Base-by-base conservation (phyloP, 2,113 vertebrate genomes). In the Neodontobutis hainanensis region DNA sequence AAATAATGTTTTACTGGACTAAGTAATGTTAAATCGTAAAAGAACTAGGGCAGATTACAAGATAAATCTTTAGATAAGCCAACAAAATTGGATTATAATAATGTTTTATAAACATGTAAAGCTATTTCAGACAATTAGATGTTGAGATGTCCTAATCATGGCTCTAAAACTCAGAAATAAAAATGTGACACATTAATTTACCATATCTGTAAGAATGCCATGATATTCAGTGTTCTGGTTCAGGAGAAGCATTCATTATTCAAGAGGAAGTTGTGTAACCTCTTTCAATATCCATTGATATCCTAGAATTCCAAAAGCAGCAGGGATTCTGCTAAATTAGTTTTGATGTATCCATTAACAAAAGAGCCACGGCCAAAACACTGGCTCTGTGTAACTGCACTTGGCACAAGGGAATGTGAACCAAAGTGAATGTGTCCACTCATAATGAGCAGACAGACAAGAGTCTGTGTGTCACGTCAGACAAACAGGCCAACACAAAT, bases 221-320 rank as follows among this genome's bases (percentile, higher is more conserved):
- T 4, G 1, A 11, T 11, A 46, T 11, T 11, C 10, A 11, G 10
- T 14, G 12, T 46, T 46, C 44, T 14, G 9, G 2, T 1, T 14
- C 4, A 14, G 44, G 2, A 46, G 12, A 11, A 46, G 15, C 36
- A 6, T 10, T 16, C n/a, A 57, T 5, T 40, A 16, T 57, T 57
- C 55, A 42, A 42, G 36, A 11, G 15, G 38, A 19, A 4, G 36
- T 42, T 57, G 55, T 40, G 34, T 40, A 57, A 57, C 55, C 49
- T 50, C 11, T 27, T n/a, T 55, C 14, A 55, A 38, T 57, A 38
- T 19, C 16, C 9, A 32, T 14, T 32, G 4, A 32, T 62, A 67
- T 57, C 60, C 34, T 10, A 51, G 50, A 73, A 84, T 53, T 77
- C 68, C 76, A 16, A 38, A 70, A 50, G n/a, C 82, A 74, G 72